A percentile compares a stretch with the other conserved stretches of the same genome.
These are phyloP conservation scores for Polietes domitor DNA, from an alignment of 2,888 invertebrate species.

Conservation along the genomic window DNA sequence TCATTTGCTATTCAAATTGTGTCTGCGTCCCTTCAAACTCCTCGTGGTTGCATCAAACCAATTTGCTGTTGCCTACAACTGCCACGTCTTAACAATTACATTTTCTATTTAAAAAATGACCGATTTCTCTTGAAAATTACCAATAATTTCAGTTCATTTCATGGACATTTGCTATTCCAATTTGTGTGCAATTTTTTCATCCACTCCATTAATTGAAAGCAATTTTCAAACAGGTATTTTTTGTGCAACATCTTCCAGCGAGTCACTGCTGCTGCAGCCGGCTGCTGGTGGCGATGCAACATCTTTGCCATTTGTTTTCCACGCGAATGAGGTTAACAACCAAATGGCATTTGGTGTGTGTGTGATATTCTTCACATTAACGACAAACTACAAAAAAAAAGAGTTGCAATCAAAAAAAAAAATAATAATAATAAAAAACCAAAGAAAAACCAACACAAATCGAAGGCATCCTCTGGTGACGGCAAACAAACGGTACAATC, in stretches of 20 bases:
- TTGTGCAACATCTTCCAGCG: constrained; percentile 34
- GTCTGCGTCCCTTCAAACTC: too few species aligned
- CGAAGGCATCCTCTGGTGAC: constrained; percentile 57
- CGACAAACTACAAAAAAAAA: constrained; percentile 4
- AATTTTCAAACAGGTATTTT: constrained; percentile 62
- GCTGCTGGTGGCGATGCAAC: neutral
- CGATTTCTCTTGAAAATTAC: constrained; percentile 13
- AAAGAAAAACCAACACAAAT: constrained; percentile 15
- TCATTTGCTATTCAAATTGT: too few species aligned
- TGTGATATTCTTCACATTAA: constrained; percentile 55
- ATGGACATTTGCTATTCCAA: constrained; percentile 24
- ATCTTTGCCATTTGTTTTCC: constrained; percentile 23
- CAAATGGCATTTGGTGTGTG: constrained; percentile 57
- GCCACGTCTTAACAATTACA: neutral
- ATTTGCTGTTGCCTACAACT: too few species aligned
- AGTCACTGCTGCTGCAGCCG: neutral
- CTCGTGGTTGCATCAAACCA: too few species aligned
- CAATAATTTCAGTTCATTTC: constrained; percentile 22
- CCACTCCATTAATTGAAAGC: constrained; percentile 4
- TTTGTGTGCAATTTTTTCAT: constrained; percentile 2
- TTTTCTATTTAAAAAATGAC: neutral
- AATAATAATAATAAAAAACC: too few species aligned
- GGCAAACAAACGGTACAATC: constrained; percentile 51
- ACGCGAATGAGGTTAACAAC: constrained; percentile 61
- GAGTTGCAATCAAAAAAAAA: neutral